phyloP scores from a whole-genome alignment of 2,888 invertebrate genomes.

The Pandemis corylana region DNA sequence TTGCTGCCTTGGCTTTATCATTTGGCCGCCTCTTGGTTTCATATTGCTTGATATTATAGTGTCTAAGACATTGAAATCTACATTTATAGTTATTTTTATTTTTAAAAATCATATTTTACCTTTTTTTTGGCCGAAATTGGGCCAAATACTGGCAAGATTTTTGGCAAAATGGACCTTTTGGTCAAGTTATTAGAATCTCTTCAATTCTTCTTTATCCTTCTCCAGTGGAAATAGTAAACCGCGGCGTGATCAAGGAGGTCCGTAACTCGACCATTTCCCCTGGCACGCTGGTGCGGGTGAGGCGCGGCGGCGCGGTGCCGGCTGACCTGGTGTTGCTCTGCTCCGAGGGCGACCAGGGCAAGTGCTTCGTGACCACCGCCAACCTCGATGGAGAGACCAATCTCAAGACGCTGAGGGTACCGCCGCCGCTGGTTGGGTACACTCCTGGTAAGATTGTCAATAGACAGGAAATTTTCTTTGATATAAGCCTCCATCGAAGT shows the following conservation, averaged over 20 bases:
- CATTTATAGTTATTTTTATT: too few species aligned
- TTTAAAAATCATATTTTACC: too few species aligned
- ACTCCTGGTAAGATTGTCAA: constrained; percentile 67
- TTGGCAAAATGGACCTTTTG: too few species aligned
- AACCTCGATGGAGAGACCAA: constrained; percentile 94
- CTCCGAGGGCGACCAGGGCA: constrained; percentile 87
- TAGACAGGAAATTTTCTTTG: neutral
- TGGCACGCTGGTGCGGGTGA: constrained; percentile 90
- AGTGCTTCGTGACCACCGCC: constrained; percentile 93
- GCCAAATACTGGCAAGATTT: too few species aligned
- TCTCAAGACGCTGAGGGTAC: constrained; percentile 86
- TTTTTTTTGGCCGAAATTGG: too few species aligned
- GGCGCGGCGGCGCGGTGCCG: constrained; percentile 90
- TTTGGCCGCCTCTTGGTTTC: too few species aligned
- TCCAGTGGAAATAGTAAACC: constrained; percentile 84
- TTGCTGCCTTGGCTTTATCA: neutral
- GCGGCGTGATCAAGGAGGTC: constrained; percentile 83
- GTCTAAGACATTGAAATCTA: too few species aligned
- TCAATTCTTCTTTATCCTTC: neutral
- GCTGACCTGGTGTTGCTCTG: constrained; percentile 92
- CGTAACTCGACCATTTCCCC: constrained; percentile 86
- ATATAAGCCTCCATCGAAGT: too few species aligned
- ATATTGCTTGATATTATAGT: too few species aligned
- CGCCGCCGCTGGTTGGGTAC: constrained; percentile 71
- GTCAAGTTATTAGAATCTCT: neutral